These are phyloP conservation scores for Ruditapes philippinarum DNA, from an alignment of 1,140 invertebrate species.

Conservation along the genomic window DNA sequence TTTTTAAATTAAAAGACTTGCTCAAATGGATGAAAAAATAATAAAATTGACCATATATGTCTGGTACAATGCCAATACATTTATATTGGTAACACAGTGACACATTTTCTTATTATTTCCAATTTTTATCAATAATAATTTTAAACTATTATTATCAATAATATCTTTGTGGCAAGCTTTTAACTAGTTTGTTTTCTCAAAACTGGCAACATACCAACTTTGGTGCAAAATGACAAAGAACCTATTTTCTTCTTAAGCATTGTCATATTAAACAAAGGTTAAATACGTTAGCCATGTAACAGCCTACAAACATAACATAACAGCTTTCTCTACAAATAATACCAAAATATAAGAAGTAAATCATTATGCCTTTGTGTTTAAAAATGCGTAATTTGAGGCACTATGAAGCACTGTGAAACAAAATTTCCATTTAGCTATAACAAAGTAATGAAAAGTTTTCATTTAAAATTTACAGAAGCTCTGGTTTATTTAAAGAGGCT, in stretches of 20 bases:
- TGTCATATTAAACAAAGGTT: constrained; percentile 28
- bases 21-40: too few species aligned
- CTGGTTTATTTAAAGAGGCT: background rate
- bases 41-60: too few species aligned
- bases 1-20: too few species aligned
- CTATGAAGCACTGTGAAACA: background rate
- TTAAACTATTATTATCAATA: background rate
- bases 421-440: background rate
- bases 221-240: constrained; percentile 11
- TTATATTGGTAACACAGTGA: background rate
- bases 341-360: background rate
- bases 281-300: background rate
- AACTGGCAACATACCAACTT: constrained; percentile 2
- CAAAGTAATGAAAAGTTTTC: background rate
- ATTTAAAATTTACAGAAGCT: background rate
- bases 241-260: background rate
- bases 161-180: background rate
- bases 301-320: background rate
- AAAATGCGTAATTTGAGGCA: constrained; percentile 2
- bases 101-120: background rate
- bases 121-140: too few species aligned
- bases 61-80: too few species aligned
- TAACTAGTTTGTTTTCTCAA: background rate
- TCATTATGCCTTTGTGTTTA: background rate
- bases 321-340: background rate